phyloP scores from a whole-genome alignment of 2,888 invertebrate genomes.

The Agrotis segetum region DNA sequence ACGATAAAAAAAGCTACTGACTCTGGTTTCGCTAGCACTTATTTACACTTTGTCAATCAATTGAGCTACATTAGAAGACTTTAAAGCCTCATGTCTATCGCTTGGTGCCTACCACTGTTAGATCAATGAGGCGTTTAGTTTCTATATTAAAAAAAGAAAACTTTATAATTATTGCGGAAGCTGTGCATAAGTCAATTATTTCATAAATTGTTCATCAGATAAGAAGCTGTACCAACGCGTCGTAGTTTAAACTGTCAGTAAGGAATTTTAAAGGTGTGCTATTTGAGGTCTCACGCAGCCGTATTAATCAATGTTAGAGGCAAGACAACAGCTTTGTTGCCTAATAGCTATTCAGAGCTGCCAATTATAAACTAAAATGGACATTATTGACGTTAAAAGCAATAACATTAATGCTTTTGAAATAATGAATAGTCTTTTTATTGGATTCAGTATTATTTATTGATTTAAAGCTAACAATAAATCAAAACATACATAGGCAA shows the following conservation, averaged over 20 bases:
- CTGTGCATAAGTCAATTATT: neutral
- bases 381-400: constrained; percentile 18
- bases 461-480: constrained; percentile 14
- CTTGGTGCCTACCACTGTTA: too few relatives aligned
- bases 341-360: constrained; percentile 28
- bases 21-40: too few relatives aligned
- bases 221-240: constrained; percentile 1
- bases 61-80: too few relatives aligned
- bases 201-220: constrained; percentile 9
- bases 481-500: constrained; percentile 23
- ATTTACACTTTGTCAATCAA: too few relatives aligned
- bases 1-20: too few relatives aligned
- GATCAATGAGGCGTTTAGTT: too few relatives aligned
- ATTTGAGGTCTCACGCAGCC: constrained; percentile 37
- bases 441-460: constrained; percentile 16
- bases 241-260: constrained; percentile 2
- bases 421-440: neutral
- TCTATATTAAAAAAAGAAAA: too few relatives aligned
- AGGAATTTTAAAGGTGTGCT: constrained; percentile 52
- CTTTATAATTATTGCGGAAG: too few relatives aligned
- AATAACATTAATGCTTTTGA: neutral
- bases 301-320: constrained; percentile 34
- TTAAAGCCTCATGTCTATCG: too few relatives aligned
- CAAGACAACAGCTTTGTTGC: constrained; percentile 25
- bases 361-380: constrained; percentile 36